Percentiles rank a stretch among this genome's conserved stretches.
Conservation (phyloP, 1,140 invertebrate species). For the Diuraphis noxia region DNA sequence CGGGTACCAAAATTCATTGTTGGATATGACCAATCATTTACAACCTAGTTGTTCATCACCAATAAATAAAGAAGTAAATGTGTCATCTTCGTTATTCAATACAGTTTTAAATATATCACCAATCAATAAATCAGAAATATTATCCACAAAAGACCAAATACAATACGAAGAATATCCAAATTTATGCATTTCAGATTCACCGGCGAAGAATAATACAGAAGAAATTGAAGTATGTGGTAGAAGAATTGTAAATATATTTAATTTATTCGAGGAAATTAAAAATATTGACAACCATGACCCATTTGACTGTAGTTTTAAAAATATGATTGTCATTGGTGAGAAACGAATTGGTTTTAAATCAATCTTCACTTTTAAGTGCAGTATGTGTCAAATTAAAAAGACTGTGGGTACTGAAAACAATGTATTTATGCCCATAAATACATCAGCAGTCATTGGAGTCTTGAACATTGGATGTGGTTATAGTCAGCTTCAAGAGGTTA, state of each 20-base stretch:
- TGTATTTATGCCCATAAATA: background rate
- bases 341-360: background rate
- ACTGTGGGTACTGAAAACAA: background rate
- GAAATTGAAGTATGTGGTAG: background rate
- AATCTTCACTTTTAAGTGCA: background rate
- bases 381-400: background rate
- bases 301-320: background rate
- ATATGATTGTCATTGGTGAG: background rate
- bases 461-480: background rate
- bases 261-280: background rate
- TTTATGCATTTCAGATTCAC: background rate
- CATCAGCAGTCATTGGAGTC: background rate
- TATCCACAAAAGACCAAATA: too few species aligned
- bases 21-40: too few species aligned
- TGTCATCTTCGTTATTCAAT: too few species aligned
- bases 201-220: background rate
- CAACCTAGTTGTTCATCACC: too few species aligned
- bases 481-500: background rate
- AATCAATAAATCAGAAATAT: too few species aligned
- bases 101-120: too few species aligned
- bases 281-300: background rate
- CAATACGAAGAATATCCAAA: background rate
- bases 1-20: too few species aligned
- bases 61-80: too few species aligned
- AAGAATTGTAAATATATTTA: background rate